Evolutionary conservation across 2,113 vertebrate species (phyloP), one percentile per base, ranked within the genome.

Genomic region (Ondatra zibethicus): DNA sequence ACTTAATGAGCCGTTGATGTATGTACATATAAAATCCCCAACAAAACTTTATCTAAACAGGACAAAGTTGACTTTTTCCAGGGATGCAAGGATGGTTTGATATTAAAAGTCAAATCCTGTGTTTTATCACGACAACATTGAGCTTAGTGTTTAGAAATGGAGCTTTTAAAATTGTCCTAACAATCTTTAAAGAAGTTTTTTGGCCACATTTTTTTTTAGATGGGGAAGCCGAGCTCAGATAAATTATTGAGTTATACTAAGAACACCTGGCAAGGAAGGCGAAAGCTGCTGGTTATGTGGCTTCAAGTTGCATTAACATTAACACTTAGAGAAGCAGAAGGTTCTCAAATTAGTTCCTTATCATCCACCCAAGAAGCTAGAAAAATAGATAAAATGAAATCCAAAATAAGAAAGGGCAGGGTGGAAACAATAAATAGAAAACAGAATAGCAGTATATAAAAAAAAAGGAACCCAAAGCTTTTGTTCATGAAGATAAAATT

Each of bases 401-500:
- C 29, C 50, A 65, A 88, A 90, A 65, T 78, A 80, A 81, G 27
- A 72, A 82, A 84, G 68, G 70, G 55, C 45, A 63, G 21, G 55
- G 7, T 70, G 12, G 42, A 70, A 94, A 91, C 25, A 47, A 85
- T 68, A 25, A 92, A 58, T 66, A 66, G 76, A 72, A 91, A 72
- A 25, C 33, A 95, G 58, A 47, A 81, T 75, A 73, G 66, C 68
- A 73, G 29, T n/a, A 52, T 6, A 96, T 61, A 92, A 78, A 93
- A 89, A 10, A 61, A 66, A 47, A n/a, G 52, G 86, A 89, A 58
- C 33, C 14, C 39, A 92, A 68, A 39, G 7, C 45, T 72, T 25
- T 33, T 96, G 13, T 93, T 94, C 13, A 5, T 88, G 76, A 94
- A 85, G 31, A 70, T 81, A 55, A 85, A 89, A 88, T 50, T 55